Base-by-base conservation (phyloP, 23 tunicate genomes). In the Diplosoma virens region DNA sequence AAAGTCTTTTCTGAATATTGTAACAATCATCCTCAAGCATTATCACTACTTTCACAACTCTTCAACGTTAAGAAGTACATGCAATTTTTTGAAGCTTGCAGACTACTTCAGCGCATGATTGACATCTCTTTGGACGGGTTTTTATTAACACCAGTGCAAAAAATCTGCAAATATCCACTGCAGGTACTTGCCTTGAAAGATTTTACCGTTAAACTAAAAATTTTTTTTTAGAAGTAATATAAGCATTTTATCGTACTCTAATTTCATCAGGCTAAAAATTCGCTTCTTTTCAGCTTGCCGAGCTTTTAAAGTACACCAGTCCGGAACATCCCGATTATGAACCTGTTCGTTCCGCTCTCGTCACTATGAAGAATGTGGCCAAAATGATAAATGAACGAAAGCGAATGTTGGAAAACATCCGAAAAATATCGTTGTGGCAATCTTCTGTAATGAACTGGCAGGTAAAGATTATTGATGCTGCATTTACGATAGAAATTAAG, bases 161-260 rank as follows among this genome's bases (percentile, higher is more conserved):
- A 85, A 36, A 94, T 94, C 27, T 94, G 99, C 76, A 94, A 94
- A 84, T 94, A 94, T 56, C 99, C 99, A 1, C 84, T 94, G 23
- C 99, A 94, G 94, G 97, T 90, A 52, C 71, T 58, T 41, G 50
- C 14, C 11, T 41, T 14, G 9, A 41, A 41, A 7, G 9, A 7
- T 41, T 9, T 7, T 7, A 14, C 50, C 14, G 14, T 7, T 41
- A 14, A 41, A 9, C 50, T 9, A 7, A 41, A 41, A 7, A 9
- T 41, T 14, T 41, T 41, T 41, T 41, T 41, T 14, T 41, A 41
- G 14, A 41, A 7, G 9, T 41, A 41, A 41, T 41, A 41, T 41
- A 9, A 41, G 9, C 50, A 41, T 41, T 41, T 41, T 2, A 24
- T 31, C 25, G 14, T 73, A 33, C 3, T 11, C 18, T 52, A 21